These are phyloP conservation scores for Epinotia nisella DNA, from an alignment of 2,888 invertebrate species.

Conservation along the genomic window DNA sequence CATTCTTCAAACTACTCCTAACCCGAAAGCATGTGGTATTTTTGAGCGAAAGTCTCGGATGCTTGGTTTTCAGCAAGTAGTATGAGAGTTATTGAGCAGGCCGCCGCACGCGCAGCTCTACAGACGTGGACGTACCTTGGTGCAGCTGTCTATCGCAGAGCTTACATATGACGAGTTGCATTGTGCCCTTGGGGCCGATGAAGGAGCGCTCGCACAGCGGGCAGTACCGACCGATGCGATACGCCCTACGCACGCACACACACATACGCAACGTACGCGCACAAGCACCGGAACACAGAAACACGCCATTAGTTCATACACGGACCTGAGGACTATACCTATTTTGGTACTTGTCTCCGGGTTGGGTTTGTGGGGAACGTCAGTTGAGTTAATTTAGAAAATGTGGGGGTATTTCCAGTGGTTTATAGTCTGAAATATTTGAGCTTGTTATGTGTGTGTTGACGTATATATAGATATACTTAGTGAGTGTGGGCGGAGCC, in stretches of 20 bases:
- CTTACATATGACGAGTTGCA: conserved; percentile 86
- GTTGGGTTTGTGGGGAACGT: conserved; percentile 17
- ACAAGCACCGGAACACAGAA: conserved; percentile 83
- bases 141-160: conserved; percentile 85
- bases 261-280: conserved; percentile 76
- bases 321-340: conserved; percentile 54
- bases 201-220: conserved; percentile 89
- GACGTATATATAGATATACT: no score
- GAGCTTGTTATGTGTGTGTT: no score
- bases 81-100: conserved; percentile 3
- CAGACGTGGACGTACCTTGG: conserved; percentile 77
- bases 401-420: not conserved
- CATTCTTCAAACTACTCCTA: no score
- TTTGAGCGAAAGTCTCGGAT: not conserved
- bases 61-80: not conserved
- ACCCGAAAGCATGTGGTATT: not conserved
- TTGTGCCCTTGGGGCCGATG: conserved; percentile 87
- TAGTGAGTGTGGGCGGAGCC: no score
- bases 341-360: conserved; percentile 68
- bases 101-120: not conserved
- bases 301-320: conserved; percentile 82
- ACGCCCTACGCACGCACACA: conserved; percentile 85
- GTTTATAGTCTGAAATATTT: no score
- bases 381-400: no score
- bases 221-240: conserved; percentile 90